Conservation (phyloP, 2,797 vertebrate species). For the Sebastes oblongus region DNA sequence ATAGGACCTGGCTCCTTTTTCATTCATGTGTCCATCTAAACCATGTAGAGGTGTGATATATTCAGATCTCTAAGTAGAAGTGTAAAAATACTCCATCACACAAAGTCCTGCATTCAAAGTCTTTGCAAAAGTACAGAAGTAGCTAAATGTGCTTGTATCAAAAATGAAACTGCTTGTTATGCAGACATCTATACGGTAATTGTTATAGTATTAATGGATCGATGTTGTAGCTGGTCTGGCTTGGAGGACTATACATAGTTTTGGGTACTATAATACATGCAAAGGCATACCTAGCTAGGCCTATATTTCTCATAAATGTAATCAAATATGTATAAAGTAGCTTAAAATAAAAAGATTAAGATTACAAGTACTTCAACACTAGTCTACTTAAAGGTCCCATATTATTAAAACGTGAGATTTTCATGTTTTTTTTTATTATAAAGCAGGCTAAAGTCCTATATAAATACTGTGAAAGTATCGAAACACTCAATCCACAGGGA, state of each 20-base stretch:
- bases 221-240: not conserved
- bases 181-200: not conserved
- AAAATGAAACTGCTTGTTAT: not conserved
- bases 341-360: not conserved
- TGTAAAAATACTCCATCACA: not conserved
- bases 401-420: too few relatives aligned
- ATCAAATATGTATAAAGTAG: not conserved
- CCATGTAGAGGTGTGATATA: not conserved
- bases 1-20: not conserved
- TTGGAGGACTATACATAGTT: too few relatives aligned
- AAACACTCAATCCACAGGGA: too few relatives aligned
- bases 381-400: too few relatives aligned
- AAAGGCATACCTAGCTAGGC: not conserved
- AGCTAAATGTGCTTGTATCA: not conserved
- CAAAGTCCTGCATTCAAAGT: not conserved
- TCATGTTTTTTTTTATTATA: too few relatives aligned
- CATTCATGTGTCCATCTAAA: not conserved
- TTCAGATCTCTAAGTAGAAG: not conserved
- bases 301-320: not conserved
- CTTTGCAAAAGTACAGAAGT: not conserved
- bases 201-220: not conserved
- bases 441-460: too few relatives aligned
- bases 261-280: not conserved
- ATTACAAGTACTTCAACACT: too few relatives aligned
- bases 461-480: too few relatives aligned